phyloP scores from a whole-genome alignment of 1,140 invertebrate genomes.

The Aphelenchoides avenae region DNA sequence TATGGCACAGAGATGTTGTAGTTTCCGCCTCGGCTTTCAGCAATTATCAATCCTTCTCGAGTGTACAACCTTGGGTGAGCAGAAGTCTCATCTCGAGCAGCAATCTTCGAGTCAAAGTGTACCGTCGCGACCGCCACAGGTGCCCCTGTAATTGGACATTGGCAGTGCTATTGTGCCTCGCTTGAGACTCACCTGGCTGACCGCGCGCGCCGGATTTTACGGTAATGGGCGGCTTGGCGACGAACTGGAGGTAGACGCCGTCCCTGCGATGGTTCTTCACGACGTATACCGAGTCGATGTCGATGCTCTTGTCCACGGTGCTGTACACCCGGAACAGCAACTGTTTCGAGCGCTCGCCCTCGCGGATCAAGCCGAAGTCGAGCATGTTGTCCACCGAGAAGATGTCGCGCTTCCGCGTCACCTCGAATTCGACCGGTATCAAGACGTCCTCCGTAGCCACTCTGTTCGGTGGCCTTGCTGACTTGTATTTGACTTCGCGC shows the following conservation, averaged over 20 bases:
- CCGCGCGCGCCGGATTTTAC: constrained; percentile 22
- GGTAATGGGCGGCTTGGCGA: constrained; percentile 44
- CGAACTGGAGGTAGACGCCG: constrained; percentile 42
- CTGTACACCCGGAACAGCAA: constrained; percentile 31
- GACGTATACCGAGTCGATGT: constrained; percentile 45
- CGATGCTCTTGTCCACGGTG: constrained; percentile 40
- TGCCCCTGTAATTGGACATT: constrained; percentile 15
- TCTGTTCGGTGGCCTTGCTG: too few relatives aligned
- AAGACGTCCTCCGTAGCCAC: constrained; percentile 68
- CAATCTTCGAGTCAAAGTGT: constrained; percentile 25
- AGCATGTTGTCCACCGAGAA: constrained; percentile 74
- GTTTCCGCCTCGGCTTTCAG: constrained; percentile 49
- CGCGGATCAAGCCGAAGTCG: constrained; percentile 73
- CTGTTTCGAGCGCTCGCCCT: constrained; percentile 65
- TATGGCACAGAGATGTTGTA: constrained; percentile 46
- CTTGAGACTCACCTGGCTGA: constrained; percentile 37
- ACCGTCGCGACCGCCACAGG: constrained; percentile 35
- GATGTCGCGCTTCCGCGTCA: constrained; percentile 70
- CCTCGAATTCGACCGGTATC: constrained; percentile 79
- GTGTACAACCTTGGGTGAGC: constrained; percentile 2
- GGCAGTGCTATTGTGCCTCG: neutral
- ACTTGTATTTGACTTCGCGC: too few relatives aligned
- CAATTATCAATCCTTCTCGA: constrained; percentile 32
- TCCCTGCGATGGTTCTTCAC: constrained; percentile 25
- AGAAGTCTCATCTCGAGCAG: constrained; percentile 10